Conservation (phyloP, 1,140 invertebrate species). For the Zaprionus camerounensis region DNA sequence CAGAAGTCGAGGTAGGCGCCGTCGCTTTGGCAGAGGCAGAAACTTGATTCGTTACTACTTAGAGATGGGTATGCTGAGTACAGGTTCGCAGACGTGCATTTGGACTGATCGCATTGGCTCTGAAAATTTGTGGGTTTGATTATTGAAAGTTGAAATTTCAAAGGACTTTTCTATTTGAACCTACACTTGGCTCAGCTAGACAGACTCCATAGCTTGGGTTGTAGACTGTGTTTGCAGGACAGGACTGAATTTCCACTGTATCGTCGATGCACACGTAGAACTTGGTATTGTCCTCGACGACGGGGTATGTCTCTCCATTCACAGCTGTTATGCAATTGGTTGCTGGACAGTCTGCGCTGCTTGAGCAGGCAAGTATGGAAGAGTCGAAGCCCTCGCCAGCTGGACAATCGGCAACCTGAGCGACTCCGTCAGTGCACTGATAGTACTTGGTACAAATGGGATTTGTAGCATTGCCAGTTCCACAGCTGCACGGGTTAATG, state of each 20-base stretch:
- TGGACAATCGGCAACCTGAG: slow-evolving; percentile 56
- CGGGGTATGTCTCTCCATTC: slow-evolving; percentile 30
- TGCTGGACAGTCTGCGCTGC: slow-evolving; percentile 33
- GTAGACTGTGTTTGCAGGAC: slow-evolving; percentile 24
- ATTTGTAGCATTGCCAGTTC: slow-evolving; percentile 55
- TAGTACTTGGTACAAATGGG: slow-evolving; percentile 73
- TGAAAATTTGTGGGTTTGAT: background rate
- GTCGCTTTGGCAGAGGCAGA: slow-evolving; percentile 50
- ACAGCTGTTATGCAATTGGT: slow-evolving; percentile 26
- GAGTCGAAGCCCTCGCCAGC: slow-evolving; percentile 49
- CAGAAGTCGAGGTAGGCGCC: slow-evolving; percentile 47
- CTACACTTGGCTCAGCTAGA: slow-evolving; percentile 62
- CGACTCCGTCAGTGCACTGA: slow-evolving; percentile 58
- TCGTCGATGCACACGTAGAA: slow-evolving; percentile 53
- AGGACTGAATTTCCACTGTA: slow-evolving; percentile 36
- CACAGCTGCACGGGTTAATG: slow-evolving; percentile 67
- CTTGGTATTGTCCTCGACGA: slow-evolving; percentile 30
- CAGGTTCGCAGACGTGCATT: slow-evolving; percentile 32
- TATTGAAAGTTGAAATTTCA: background rate
- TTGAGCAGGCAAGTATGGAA: slow-evolving; percentile 26
- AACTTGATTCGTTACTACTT: slow-evolving; percentile 40
- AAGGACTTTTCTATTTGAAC: background rate
- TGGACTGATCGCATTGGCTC: slow-evolving; percentile 58
- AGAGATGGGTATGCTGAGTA: slow-evolving; percentile 41
- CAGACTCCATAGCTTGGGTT: slow-evolving; percentile 15